A percentile compares a stretch with the other conserved stretches of the same genome.
These are phyloP conservation scores for Heteromormyrus szaboi DNA, from an alignment of 2,797 vertebrate genomes.

Conservation along the genomic window DNA sequence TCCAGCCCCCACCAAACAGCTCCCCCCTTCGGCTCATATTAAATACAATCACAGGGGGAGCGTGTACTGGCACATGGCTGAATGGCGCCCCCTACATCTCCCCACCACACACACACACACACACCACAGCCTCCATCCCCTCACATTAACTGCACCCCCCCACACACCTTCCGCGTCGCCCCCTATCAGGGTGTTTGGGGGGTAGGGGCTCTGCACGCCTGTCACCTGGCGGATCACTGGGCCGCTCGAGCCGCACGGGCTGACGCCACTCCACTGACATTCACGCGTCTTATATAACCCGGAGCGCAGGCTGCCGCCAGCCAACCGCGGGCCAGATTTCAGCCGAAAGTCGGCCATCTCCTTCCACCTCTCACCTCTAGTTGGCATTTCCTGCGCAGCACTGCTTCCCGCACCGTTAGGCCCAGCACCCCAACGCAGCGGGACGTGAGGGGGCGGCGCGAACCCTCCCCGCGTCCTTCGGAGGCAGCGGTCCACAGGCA, in stretches of 20 bases:
- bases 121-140: background rate
- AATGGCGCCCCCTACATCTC: background rate
- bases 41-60: background rate
- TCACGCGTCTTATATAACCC: background rate
- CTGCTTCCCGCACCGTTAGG: background rate
- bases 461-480: background rate
- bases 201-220: background rate
- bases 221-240: background rate
- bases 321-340: background rate
- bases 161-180: background rate
- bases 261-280: background rate
- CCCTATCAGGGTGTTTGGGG: background rate
- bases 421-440: background rate
- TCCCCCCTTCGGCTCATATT: background rate
- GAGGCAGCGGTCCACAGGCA: background rate
- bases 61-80: background rate
- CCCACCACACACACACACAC: background rate
- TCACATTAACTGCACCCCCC: background rate
- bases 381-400: background rate
- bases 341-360: background rate
- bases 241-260: background rate
- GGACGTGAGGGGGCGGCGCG: background rate
- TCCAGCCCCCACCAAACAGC: background rate
- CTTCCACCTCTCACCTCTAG: background rate
- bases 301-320: background rate